phyloP scores from a whole-genome alignment of 2,888 invertebrate species.

The Pantelozetes paolii region DNA sequence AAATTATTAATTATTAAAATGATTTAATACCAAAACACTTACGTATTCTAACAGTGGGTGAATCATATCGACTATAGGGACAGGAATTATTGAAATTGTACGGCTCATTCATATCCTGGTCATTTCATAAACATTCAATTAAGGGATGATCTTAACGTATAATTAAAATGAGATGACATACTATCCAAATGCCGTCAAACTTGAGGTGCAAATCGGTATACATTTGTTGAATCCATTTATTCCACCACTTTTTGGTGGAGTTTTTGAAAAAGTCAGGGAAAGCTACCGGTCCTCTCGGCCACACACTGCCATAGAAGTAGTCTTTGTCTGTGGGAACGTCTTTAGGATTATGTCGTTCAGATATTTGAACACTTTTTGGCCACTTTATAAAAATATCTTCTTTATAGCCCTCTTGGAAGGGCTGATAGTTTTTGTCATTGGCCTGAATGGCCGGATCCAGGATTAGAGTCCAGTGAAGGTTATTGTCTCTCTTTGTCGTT shows the following conservation, averaged over 20 bases:
- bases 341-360: not conserved
- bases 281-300: slow-evolving; percentile 48
- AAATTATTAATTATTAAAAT: not conserved
- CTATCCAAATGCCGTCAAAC: slow-evolving; percentile 45
- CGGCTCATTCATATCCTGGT: slow-evolving; percentile 55
- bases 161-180: no score
- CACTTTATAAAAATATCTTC: slow-evolving; percentile 7
- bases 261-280: slow-evolving; percentile 50
- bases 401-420: slow-evolving; percentile 9
- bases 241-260: slow-evolving; percentile 48
- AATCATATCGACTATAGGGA: slow-evolving; percentile 46
- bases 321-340: slow-evolving; percentile 12
- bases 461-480: not conserved
- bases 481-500: not conserved
- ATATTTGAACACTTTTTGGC: not conserved
- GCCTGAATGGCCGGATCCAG: not conserved
- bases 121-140: no score
- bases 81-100: slow-evolving; percentile 53
- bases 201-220: slow-evolving; percentile 45
- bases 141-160: no score
- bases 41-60: slow-evolving; percentile 48
- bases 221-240: slow-evolving; percentile 48
- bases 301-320: slow-evolving; percentile 61
- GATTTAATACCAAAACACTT: not conserved
- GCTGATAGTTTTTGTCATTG: not conserved